These are phyloP conservation scores for Drosophila cognata DNA, from an alignment of 2,888 invertebrate genomes.

Conservation along the genomic window DNA sequence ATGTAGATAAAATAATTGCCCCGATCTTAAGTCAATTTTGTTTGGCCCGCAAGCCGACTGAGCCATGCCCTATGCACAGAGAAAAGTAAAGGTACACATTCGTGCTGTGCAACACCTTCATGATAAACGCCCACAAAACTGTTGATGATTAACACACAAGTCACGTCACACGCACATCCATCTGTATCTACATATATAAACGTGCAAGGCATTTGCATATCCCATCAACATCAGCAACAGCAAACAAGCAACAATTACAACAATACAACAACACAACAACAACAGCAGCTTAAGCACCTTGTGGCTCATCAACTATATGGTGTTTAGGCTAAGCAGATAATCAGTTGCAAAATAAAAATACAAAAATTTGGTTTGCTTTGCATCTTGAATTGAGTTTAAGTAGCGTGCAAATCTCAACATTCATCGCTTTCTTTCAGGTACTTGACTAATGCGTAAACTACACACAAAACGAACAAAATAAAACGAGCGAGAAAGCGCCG, in stretches of 20 bases:
- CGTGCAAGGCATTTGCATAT: conserved; percentile 66
- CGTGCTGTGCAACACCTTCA: conserved; percentile 16
- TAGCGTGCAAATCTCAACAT: conserved; percentile 67
- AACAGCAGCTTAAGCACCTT: conserved; percentile 34
- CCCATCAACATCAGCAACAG: conserved; percentile 30
- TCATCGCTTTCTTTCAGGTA: conserved; percentile 73
- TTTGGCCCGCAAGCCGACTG: conserved; percentile 30
- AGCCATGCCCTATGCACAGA: conserved; percentile 48
- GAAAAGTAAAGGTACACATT: not conserved
- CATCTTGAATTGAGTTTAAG: conserved; percentile 56
- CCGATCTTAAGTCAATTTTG: conserved; percentile 22
- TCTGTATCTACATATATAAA: conserved; percentile 36
- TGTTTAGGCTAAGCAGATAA: conserved; percentile 50
- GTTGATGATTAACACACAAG: conserved; percentile 21
- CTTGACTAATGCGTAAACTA: conserved; percentile 75
- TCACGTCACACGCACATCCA: conserved; percentile 48
- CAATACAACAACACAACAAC: not conserved
- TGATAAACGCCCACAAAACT: conserved; percentile 6
- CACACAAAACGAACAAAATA: conserved; percentile 37
- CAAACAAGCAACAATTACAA: conserved; percentile 21
- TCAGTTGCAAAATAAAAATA: conserved; percentile 36
- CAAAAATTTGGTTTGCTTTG: conserved; percentile 56
- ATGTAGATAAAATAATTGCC: conserved; percentile 32
- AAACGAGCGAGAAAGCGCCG: conserved; percentile 14
- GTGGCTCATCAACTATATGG: conserved; percentile 38